These are phyloP conservation scores for Notoglanidium macrostoma DNA, from an alignment of 2,797 vertebrate species.

Conservation along the genomic window DNA sequence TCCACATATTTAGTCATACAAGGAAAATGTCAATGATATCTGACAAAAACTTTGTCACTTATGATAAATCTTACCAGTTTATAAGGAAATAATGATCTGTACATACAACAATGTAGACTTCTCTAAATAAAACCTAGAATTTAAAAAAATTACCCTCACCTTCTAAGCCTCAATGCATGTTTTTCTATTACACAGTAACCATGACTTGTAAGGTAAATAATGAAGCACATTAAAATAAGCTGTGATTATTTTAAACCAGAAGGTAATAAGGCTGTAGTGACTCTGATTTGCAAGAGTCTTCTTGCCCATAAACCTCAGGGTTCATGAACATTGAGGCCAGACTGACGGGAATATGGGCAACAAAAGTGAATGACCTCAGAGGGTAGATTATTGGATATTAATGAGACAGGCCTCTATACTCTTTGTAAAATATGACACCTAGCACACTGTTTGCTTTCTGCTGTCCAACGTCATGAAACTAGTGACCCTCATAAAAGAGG, in stretches of 20 bases:
- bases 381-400: constrained; percentile 39
- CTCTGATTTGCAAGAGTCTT: constrained; percentile 4
- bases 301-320: constrained; percentile 5
- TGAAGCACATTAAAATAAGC: not conserved
- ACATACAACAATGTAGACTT: constrained; percentile 2
- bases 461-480: constrained; percentile 36
- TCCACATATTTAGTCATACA: not conserved
- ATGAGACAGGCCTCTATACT: constrained; percentile 11
- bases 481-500: constrained; percentile 20
- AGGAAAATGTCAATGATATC: not conserved
- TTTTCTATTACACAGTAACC: constrained; percentile 17
- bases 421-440: constrained; percentile 36
- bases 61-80: constrained; percentile 20
- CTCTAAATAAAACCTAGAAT: constrained; percentile 1
- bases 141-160: not conserved
- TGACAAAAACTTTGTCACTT: not conserved
- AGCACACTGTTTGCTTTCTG: constrained; percentile 26
- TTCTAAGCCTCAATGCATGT: constrained; percentile 26
- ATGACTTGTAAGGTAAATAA: constrained; percentile 26
- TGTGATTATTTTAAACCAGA: not conserved
- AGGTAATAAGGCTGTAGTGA: constrained; percentile 20
- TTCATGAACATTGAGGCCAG: constrained; percentile 37
- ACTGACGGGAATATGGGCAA: constrained; percentile 24
- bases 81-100: not conserved
- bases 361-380: constrained; percentile 35